A percentile compares a stretch with the other conserved stretches of the same genome.
These are phyloP conservation scores for Antennarius maculatus DNA, from an alignment of 2,797 vertebrate species.

Conservation along the genomic window DNA sequence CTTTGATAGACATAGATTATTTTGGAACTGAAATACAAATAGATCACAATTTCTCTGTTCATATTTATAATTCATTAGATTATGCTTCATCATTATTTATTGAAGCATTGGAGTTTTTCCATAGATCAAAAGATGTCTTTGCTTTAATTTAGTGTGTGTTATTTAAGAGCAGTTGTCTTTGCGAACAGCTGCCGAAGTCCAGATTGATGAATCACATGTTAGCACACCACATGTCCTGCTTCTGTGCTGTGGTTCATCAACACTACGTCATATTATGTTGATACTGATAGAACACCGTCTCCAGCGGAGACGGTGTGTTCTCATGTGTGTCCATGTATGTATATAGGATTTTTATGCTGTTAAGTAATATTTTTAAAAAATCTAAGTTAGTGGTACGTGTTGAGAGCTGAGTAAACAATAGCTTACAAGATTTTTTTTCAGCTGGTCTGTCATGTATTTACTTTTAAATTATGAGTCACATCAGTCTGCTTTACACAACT, in stretches of 20 bases:
- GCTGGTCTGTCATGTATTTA: background rate
- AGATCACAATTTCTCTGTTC: background rate
- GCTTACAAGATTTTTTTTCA: background rate
- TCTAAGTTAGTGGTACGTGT: background rate
- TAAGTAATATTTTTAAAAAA: background rate
- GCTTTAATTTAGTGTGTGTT: conserved; percentile 17
- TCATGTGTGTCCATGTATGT: too few relatives aligned
- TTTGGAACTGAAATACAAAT: background rate
- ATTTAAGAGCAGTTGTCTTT: conserved; percentile 45
- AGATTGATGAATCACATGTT: conserved; percentile 52
- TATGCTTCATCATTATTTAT: background rate
- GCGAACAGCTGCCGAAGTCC: conserved; percentile 55
- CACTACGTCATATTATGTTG: background rate
- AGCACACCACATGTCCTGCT: conserved; percentile 17
- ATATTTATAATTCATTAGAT: background rate
- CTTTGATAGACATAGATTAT: background rate
- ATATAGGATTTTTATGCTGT: too few relatives aligned
- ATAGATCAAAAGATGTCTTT: conserved; percentile 23
- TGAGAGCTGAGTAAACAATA: conserved; percentile 2
- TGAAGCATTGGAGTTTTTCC: conserved; percentile 16
- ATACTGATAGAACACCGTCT: too few relatives aligned
- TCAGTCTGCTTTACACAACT: conserved; percentile 35
- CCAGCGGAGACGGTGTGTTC: too few relatives aligned
- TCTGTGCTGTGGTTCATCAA: conserved; percentile 22
- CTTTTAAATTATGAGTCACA: conserved; percentile 28